Evolutionary conservation across 1,140 invertebrate species (phyloP), one percentile per base, ranked within the genome.

Genomic region (Nixonia krombeini): DNA sequence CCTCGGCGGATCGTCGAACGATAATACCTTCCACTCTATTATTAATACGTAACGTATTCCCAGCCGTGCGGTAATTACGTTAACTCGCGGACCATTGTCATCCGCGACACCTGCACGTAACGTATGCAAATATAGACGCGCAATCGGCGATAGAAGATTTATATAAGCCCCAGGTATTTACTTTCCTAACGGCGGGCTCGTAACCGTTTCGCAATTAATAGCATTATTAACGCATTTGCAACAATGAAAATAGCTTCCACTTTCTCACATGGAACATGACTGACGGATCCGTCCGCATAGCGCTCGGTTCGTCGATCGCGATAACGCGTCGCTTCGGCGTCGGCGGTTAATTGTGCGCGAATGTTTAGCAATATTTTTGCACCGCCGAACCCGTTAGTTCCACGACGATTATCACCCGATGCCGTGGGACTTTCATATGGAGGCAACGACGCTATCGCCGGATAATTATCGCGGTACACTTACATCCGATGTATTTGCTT

Each of bases 401-500:
- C 21, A 44, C 33, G 42, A 26, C 17, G 45, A 46, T 29, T 8
- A 29, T 29, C 9, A 29, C 9, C 8, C 18, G 37, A 40, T 5
- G 18, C 35, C 58, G 58, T 63, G 58, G 45, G 59, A 63, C 40
- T 50, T 33, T 44, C n/a, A 45, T 21, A 45, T 15, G 2, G 23
- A 40, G 52, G 52, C 18, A 29, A 47, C 33, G 42, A 51, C 23
- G 45, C 26, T 56, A 63, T 65, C 53, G 9, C 18, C 21, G 38
- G 61, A 52, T 65, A 57, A 65, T 65, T 49, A 65, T 65, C 62
- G 35, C 42, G 47, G 35, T 49, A 65, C 62, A 57, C 28, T 46
- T 46, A 28, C 42, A 58, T 58, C 53, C 52, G 62, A 65, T 65
- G 51, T 56, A 65, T 65, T 65, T 58, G 53, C 62, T 65, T 65